A percentile compares a stretch with the other conserved stretches of the same genome.
These are phyloP conservation scores for Notothenia coriiceps DNA, from an alignment of 2,113 vertebrate species.

Conservation along the genomic window DNA sequence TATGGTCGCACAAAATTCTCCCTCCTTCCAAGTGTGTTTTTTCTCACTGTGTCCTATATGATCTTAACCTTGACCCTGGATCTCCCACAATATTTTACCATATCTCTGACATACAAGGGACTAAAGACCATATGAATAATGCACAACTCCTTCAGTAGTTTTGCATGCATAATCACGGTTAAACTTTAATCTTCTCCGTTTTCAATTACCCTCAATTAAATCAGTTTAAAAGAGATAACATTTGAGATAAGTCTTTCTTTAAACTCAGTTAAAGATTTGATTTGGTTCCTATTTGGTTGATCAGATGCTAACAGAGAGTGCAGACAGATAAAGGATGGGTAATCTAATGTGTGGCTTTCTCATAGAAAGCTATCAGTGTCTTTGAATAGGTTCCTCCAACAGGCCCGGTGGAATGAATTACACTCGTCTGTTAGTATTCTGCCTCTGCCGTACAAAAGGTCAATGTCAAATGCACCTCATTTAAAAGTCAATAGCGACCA, in stretches of 20 bases:
- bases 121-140: conserved; percentile 15
- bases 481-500: conserved; percentile 85
- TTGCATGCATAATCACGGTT: conserved; percentile 18
- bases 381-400: conserved; percentile 71
- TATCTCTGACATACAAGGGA: conserved; percentile 24
- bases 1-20: not conserved
- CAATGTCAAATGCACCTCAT: conserved; percentile 86
- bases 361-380: conserved; percentile 70
- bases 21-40: not conserved
- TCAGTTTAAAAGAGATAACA: conserved; percentile 22
- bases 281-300: conserved; percentile 62
- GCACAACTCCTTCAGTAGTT: not conserved
- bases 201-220: conserved; percentile 42
- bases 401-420: conserved; percentile 77
- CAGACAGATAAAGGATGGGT: conserved; percentile 74
- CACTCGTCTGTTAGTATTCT: conserved; percentile 83
- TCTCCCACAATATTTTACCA: conserved; percentile 21
- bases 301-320: conserved; percentile 67
- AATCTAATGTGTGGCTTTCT: conserved; percentile 74
- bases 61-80: conserved; percentile 41
- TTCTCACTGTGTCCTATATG: not conserved
- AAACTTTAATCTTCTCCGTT: conserved; percentile 19
- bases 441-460: conserved; percentile 80
- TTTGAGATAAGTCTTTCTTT: conserved; percentile 41
- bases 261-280: conserved; percentile 42